phyloP scores from a whole-genome alignment of 2,113 vertebrate genomes.

The Malurus elegans region DNA sequence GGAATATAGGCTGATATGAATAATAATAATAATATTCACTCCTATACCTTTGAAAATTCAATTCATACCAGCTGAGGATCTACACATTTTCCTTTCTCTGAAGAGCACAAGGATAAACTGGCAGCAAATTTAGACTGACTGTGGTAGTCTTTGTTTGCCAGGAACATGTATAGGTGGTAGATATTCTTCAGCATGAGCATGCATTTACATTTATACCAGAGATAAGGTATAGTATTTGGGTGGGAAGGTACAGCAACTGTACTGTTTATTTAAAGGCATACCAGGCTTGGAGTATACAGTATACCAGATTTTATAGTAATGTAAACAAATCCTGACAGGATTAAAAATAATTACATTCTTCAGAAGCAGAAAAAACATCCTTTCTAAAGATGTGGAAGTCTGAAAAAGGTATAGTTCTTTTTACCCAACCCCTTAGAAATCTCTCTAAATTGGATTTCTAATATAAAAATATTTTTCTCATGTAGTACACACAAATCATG shows the following conservation, averaged over 20 bases:
- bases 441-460: not conserved
- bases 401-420: not conserved
- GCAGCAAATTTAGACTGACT: not conserved
- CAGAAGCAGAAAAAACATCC: not conserved
- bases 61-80: not conserved
- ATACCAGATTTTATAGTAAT: not conserved
- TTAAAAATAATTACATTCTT: not conserved
- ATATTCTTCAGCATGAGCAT: not conserved
- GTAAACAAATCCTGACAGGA: not conserved
- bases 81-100: not conserved
- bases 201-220: not conserved
- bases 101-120: not conserved
- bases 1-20: not conserved
- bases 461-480: not conserved
- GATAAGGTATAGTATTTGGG: not conserved
- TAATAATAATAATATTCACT: not conserved
- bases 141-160: not conserved
- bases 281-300: not conserved
- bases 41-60: not conserved
- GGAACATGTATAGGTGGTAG: not conserved
- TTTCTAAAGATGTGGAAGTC: not conserved
- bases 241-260: not conserved
- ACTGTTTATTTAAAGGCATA: not conserved
- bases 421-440: not conserved
- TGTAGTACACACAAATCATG: not conserved